These are phyloP conservation scores for Trilocha varians DNA, from an alignment of 2,888 invertebrate genomes.

Conservation along the genomic window DNA sequence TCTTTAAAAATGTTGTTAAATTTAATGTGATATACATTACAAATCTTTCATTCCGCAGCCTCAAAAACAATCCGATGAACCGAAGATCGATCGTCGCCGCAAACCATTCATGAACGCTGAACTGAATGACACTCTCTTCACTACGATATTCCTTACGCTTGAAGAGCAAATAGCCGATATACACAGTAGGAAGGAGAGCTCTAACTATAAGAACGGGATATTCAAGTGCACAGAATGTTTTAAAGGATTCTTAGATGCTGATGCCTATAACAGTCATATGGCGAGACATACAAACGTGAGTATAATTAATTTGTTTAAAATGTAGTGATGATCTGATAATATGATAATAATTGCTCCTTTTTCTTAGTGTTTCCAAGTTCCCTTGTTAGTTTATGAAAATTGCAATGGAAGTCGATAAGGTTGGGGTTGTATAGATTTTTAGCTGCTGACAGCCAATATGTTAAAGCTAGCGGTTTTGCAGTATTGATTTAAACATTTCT, in stretches of 20 bases:
- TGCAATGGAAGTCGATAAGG: too few relatives aligned
- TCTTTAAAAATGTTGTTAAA: too few relatives aligned
- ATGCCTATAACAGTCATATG: slow-evolving; percentile 50
- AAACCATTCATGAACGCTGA: slow-evolving; percentile 55
- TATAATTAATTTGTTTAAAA: too few relatives aligned
- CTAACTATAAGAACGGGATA: slow-evolving; percentile 50
- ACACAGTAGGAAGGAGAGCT: slow-evolving; percentile 42
- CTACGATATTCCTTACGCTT: slow-evolving; percentile 39
- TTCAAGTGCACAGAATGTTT: slow-evolving; percentile 54
- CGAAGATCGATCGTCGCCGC: slow-evolving; percentile 29
- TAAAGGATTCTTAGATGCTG: slow-evolving; percentile 55
- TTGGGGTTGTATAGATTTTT: too few relatives aligned
- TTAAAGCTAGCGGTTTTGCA: too few relatives aligned
- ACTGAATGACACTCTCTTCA: slow-evolving; percentile 49
- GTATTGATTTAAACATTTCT: too few relatives aligned
- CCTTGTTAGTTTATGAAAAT: too few relatives aligned
- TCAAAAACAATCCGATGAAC: slow-evolving; percentile 5
- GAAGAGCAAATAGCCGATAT: slow-evolving; percentile 59
- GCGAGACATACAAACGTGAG: slow-evolving; percentile 49
- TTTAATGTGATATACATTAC: too few relatives aligned
- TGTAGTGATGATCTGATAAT: too few relatives aligned
- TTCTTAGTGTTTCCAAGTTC: too few relatives aligned
- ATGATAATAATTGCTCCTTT: too few relatives aligned
- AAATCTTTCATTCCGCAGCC: background rate
- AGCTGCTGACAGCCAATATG: too few relatives aligned